Conservation (phyloP, 1,140 invertebrate genomes). For the Cydia splendana region DNA sequence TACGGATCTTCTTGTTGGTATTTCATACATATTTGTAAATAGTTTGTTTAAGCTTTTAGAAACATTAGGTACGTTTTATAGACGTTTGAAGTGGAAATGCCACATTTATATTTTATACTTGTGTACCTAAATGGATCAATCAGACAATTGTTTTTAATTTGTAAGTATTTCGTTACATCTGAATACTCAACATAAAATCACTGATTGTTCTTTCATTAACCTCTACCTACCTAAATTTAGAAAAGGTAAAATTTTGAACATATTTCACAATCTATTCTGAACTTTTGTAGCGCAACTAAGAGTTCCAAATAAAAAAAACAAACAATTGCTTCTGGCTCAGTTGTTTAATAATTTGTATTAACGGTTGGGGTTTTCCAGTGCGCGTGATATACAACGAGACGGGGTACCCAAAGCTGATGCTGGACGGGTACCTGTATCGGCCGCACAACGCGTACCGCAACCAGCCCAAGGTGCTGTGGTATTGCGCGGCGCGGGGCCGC, state of each 20-base stretch:
- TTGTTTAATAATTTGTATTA: slow-evolving; percentile 23
- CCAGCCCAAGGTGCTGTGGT: slow-evolving; percentile 66
- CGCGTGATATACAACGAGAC: slow-evolving; percentile 62
- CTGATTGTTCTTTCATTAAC: background rate
- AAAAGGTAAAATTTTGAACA: slow-evolving; percentile 31
- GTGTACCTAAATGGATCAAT: background rate
- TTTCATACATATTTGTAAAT: background rate
- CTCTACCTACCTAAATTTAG: background rate
- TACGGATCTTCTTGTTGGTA: background rate
- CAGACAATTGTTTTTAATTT: background rate
- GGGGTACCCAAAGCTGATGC: slow-evolving; percentile 65
- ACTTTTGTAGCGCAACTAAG: too few relatives aligned
- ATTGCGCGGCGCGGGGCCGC: slow-evolving; percentile 60
- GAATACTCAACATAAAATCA: background rate
- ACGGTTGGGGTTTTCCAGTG: slow-evolving; percentile 26
- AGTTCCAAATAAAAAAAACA: too few relatives aligned
- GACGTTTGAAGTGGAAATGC: background rate
- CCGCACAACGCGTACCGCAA: slow-evolving; percentile 72
- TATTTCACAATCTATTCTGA: too few relatives aligned
- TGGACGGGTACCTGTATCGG: slow-evolving; percentile 64
- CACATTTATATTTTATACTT: background rate
- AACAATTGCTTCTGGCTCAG: slow-evolving; percentile 33
- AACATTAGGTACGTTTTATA: background rate
- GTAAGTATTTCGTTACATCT: background rate
- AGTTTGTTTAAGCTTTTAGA: background rate